Percentiles rank a stretch among this genome's conserved stretches.
These are phyloP conservation scores for Apeltes quadracus DNA, from an alignment of 2,113 vertebrate species.

Conservation along the genomic window DNA sequence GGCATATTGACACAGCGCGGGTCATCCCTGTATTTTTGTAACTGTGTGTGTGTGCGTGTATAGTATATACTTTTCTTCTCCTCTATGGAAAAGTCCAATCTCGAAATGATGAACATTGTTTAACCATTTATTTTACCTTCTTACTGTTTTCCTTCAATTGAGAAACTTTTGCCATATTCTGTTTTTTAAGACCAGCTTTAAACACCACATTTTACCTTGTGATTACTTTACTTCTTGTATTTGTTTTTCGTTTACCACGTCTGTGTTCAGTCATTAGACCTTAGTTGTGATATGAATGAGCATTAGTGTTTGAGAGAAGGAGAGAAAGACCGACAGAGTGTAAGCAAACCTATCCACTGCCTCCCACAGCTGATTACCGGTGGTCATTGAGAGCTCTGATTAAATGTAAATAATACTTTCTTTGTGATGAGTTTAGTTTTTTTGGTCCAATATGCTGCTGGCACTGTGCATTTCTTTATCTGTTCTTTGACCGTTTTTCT, in stretches of 20 bases:
- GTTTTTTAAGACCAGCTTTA: background rate
- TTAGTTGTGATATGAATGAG: no score
- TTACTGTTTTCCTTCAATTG: background rate
- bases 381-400: no score
- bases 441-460: background rate
- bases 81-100: background rate
- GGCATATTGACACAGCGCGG: slow-evolving; percentile 50
- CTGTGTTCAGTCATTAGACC: no score
- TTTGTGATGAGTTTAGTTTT: no score
- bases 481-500: background rate
- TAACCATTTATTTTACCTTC: background rate
- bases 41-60: slow-evolving; percentile 13
- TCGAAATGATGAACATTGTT: background rate
- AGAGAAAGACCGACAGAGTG: no score
- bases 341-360: no score
- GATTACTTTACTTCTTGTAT: no score
- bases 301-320: no score
- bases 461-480: background rate
- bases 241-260: no score
- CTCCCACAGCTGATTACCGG: no score
- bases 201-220: background rate
- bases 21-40: slow-evolving; percentile 43
- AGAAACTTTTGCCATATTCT: background rate
- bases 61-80: background rate
- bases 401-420: no score